phyloP scores from a whole-genome alignment of 2,113 vertebrate genomes.

The Corydoras sp. region DNA sequence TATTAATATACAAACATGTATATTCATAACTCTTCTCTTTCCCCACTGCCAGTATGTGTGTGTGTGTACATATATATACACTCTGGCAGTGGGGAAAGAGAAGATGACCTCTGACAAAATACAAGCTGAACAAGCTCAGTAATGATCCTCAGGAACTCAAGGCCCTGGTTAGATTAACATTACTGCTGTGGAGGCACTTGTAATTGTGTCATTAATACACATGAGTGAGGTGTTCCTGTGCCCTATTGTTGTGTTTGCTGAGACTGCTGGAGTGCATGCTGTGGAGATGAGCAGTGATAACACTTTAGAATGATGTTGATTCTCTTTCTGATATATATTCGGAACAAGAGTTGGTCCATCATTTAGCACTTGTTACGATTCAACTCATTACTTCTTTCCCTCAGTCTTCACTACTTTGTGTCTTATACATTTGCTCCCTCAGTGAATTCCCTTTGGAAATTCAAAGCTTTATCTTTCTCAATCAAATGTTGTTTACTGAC shows the following conservation, averaged over 20 bases:
- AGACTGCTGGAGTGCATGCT: constrained; percentile 47
- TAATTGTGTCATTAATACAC: constrained; percentile 51
- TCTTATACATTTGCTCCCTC: constrained; percentile 18
- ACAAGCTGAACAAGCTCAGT: constrained; percentile 33
- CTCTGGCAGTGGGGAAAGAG: no score
- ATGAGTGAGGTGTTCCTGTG: constrained; percentile 43
- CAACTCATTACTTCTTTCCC: constrained; percentile 26
- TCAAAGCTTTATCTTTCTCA: constrained; percentile 8
- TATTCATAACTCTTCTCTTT: no score
- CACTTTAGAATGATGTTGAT: constrained; percentile 56
- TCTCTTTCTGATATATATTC: constrained; percentile 47
- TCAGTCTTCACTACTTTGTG: constrained; percentile 16
- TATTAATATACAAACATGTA: no score
- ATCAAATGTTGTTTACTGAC: constrained; percentile 31
- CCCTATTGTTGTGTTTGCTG: constrained; percentile 42
- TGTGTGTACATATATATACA: no score
- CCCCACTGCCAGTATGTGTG: no score
- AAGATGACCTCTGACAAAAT: constrained; percentile 41
- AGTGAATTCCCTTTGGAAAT: constrained; percentile 27
- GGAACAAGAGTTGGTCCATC: constrained; percentile 23
- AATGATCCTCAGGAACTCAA: constrained; percentile 44
- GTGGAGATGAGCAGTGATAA: constrained; percentile 50
- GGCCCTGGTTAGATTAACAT: constrained; percentile 35
- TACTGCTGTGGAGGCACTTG: constrained; percentile 34
- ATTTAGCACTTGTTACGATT: constrained; percentile 36